These are phyloP conservation scores for Alentia gelatinosa DNA, from an alignment of 2,888 invertebrate genomes.

Conservation along the genomic window DNA sequence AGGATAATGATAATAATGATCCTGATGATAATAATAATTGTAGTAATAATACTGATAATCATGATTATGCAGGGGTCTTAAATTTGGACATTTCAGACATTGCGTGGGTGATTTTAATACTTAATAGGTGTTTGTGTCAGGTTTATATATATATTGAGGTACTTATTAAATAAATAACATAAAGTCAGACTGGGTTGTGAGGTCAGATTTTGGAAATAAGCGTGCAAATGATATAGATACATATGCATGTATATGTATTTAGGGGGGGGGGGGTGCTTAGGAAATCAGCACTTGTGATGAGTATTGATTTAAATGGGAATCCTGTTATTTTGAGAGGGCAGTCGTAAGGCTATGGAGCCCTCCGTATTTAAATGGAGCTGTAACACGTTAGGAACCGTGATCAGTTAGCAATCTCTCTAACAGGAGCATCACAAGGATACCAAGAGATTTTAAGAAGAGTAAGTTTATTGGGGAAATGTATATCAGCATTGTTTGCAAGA, in stretches of 20 bases:
- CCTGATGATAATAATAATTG: background rate
- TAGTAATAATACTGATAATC: background rate
- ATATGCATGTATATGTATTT: background rate
- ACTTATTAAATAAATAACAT: background rate
- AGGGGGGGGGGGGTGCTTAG: background rate
- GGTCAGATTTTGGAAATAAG: too few relatives aligned
- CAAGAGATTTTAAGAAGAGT: background rate
- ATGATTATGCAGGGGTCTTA: background rate
- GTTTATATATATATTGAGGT: too few relatives aligned
- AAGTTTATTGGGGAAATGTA: background rate
- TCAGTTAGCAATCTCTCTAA: too few relatives aligned
- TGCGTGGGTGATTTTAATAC: background rate
- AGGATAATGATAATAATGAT: background rate
- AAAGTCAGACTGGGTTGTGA: background rate
- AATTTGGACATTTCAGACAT: background rate
- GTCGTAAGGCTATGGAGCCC: too few relatives aligned
- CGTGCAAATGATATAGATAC: too few relatives aligned
- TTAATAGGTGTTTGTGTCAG: background rate
- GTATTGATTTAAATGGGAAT: background rate
- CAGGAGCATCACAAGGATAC: too few relatives aligned
- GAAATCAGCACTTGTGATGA: background rate
- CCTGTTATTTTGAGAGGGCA: too few relatives aligned
- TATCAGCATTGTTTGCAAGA: background rate
- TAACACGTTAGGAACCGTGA: too few relatives aligned
- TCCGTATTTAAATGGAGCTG: too few relatives aligned